Evolutionary conservation across 2,113 vertebrate species (phyloP), one percentile per base, ranked within the genome.

Genomic region (Leptodactylus fuscus): DNA sequence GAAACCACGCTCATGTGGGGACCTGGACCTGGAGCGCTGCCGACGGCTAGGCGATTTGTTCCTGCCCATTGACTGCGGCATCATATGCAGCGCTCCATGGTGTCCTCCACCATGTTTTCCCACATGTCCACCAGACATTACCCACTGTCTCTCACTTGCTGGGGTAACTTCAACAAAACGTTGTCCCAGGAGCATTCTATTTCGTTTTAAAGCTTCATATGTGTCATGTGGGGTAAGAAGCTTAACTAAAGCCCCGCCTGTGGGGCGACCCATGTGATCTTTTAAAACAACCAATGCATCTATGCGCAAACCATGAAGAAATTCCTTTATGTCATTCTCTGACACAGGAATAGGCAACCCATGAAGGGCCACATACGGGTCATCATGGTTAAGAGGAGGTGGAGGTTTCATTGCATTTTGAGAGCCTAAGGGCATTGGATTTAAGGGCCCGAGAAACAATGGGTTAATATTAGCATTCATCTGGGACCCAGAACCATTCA

Each of bases 171-270:
- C 97, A 87, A 99, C 95, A 91, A 96, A 99, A 87, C 97, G 95
- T 91, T 99, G 97, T 88, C 97, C 97, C 94, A 99, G 96, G 93
- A 97, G 95, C 90, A 96, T 97, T 88, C 96, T 93, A 85, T 97
- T 96, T 77, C 97, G 91, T 88, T 98, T 98, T 87, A 98, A 92
- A 83, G 97, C 97, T 94, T 99, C 98, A 92, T 97, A 98, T 0
- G 97, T 96, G 88, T 99, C 98, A 91, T 98, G 98, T 79, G 97
- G 97, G n/a, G 94, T 94, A 88, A 95, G 97, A 91, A 99, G 99
- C 88, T 97, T 98, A 88, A 97, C 97, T 89, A 99, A 90, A 87
- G 97, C 97, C 88, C 97, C 96, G 90, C 98, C 97, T 87, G 92
- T 96, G 91, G 95, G 96, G 85, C 98, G 95, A 81, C 97, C 97